Conservation (phyloP, 1,140 invertebrate genomes). For the Agrypnia vestita region DNA sequence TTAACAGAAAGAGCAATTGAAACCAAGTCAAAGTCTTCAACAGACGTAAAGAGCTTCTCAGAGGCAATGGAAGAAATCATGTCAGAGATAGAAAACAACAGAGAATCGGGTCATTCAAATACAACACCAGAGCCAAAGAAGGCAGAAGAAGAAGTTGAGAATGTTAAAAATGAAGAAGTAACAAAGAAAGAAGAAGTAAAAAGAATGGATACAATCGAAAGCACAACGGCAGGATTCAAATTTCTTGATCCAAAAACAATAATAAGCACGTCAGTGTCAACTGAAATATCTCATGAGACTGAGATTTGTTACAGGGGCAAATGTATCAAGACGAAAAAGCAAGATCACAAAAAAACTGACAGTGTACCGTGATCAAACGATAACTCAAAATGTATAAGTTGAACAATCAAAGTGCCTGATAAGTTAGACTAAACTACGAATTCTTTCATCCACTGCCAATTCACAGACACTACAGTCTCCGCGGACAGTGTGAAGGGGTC, state of each 20-base stretch:
- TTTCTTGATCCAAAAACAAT: conserved; percentile 74
- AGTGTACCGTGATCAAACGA: conserved; percentile 21
- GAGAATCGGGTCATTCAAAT: conserved; percentile 24
- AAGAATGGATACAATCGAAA: conserved; percentile 59
- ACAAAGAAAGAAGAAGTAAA: conserved; percentile 47
- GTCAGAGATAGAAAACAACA: conserved; percentile 24
- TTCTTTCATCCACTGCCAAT: conserved; percentile 17
- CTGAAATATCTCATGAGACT: conserved; percentile 87
- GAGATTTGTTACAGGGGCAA: conserved; percentile 89
- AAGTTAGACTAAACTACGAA: conserved; percentile 26
- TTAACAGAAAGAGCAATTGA: conserved; percentile 47
- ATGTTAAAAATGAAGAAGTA: conserved; percentile 57
- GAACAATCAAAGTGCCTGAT: conserved; percentile 57
- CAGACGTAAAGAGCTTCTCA: conserved; percentile 34
- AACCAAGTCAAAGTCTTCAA: conserved; percentile 9
- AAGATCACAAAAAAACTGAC: conserved; percentile 50
- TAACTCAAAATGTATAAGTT: conserved; percentile 24
- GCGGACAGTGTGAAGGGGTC: background rate
- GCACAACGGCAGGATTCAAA: conserved; percentile 57
- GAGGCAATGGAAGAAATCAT: conserved; percentile 36
- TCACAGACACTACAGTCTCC: background rate
- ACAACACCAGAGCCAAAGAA: conserved; percentile 31
- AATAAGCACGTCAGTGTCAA: conserved; percentile 82
- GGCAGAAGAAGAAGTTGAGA: background rate
- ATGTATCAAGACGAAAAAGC: conserved; percentile 82